Evolutionary conservation across 2,797 vertebrate genomes (phyloP).

Genomic region (Phyllotis vaccarum): DNA sequence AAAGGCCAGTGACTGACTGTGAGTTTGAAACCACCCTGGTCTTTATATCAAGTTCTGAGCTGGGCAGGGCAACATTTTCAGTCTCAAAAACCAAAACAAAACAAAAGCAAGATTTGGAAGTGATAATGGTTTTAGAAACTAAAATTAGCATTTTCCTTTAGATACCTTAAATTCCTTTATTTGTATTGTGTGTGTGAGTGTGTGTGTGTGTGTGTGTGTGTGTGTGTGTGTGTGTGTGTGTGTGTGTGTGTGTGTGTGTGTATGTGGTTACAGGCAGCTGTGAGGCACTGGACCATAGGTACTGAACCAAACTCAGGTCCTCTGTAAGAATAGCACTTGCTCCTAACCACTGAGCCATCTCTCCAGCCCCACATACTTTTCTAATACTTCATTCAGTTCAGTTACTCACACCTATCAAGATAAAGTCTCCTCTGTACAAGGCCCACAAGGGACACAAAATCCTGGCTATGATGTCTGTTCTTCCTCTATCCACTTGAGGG

Average conservation of each 20-base stretch:
- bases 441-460: not conserved
- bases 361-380: not conserved
- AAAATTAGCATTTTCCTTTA: conserved; percentile 39
- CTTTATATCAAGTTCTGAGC: not conserved
- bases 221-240: not conserved
- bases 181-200: not conserved
- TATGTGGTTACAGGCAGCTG: not conserved
- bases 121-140: not conserved
- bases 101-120: not conserved
- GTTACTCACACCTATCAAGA: not conserved
- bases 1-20: not conserved
- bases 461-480: not conserved
- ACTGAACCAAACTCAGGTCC: not conserved
- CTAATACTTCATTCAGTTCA: not conserved
- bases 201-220: not conserved
- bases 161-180: not conserved
- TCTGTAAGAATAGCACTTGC: not conserved
- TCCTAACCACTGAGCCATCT: not conserved
- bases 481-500: not conserved
- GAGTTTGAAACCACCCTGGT: not conserved
- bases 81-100: not conserved
- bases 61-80: not conserved
- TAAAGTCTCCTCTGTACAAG: not conserved
- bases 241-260: not conserved
- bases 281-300: not conserved